These are phyloP conservation scores for Caenorhabditis tropicalis DNA, from an alignment of 1,140 invertebrate genomes.

Conservation along the genomic window DNA sequence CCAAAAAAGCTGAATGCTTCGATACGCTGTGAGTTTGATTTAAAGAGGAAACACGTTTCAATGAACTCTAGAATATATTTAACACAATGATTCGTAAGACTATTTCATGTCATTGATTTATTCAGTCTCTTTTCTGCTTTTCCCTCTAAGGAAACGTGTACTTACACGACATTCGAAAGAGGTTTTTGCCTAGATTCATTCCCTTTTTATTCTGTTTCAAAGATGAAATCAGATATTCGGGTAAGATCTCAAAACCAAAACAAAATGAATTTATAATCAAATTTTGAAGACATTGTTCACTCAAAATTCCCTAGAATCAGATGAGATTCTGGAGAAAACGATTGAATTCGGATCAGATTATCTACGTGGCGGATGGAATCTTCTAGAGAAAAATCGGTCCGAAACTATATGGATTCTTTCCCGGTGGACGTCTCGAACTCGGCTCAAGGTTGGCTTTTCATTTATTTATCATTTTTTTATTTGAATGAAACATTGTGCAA, in stretches of 20 bases:
- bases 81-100: too few relatives aligned
- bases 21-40: too few relatives aligned
- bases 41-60: too few relatives aligned
- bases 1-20: too few relatives aligned
- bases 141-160: neutral
- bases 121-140: too few relatives aligned
- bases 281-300: neutral
- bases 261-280: neutral
- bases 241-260: neutral
- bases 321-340: neutral
- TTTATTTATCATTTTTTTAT: too few relatives aligned
- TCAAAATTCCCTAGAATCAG: neutral
- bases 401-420: slow-evolving; percentile 46
- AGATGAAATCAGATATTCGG: neutral
- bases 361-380: neutral
- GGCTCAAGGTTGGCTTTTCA: too few relatives aligned
- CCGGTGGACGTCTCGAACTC: slow-evolving; percentile 44
- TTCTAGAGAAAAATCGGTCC: slow-evolving; percentile 22
- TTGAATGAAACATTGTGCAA: too few relatives aligned
- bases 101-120: too few relatives aligned
- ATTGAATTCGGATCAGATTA: neutral
- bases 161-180: neutral
- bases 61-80: too few relatives aligned
- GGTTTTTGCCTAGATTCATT: too few relatives aligned
- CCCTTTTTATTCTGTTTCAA: too few relatives aligned